A percentile compares a stretch with the other conserved stretches of the same genome.
Evolutionary conservation across 2,888 invertebrate genomes (phyloP).

Genomic region (Molorchus minor): DNA sequence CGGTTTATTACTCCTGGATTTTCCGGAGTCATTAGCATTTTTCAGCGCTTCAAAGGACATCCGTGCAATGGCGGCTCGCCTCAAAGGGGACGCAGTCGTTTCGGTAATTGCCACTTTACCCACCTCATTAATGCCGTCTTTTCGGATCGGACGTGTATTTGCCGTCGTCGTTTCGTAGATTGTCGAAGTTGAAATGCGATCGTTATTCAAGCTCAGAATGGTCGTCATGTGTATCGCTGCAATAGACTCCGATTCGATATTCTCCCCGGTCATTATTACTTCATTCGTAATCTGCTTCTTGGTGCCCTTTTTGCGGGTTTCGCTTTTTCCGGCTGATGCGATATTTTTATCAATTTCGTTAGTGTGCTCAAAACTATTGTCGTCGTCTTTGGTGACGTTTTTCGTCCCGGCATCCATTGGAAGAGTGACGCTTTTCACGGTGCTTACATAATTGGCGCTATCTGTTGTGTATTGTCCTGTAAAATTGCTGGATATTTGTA

Average conservation of each 20-base stretch:
- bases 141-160: not conserved
- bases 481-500: constrained; percentile 2
- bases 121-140: constrained; percentile 19
- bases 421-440: constrained; percentile 13
- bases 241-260: constrained; percentile 9
- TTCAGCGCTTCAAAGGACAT: not conserved
- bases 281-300: constrained; percentile 15
- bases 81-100: not conserved
- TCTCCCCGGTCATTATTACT: constrained; percentile 9
- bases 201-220: not conserved
- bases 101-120: constrained; percentile 21
- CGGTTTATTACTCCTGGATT: constrained; percentile 35
- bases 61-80: not conserved
- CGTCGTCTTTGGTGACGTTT: not conserved
- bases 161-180: not conserved
- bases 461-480: constrained; percentile 21
- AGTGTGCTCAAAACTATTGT: not conserved
- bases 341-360: constrained; percentile 17
- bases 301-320: constrained; percentile 2
- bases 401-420: not conserved
- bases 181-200: not conserved
- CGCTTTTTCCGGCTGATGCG: constrained; percentile 9
- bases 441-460: constrained; percentile 18
- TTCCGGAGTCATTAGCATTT: constrained; percentile 40
- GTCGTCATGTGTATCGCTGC: not conserved